Conservation (phyloP, 2,888 invertebrate genomes). For the Scaptomyza caliginosa region DNA sequence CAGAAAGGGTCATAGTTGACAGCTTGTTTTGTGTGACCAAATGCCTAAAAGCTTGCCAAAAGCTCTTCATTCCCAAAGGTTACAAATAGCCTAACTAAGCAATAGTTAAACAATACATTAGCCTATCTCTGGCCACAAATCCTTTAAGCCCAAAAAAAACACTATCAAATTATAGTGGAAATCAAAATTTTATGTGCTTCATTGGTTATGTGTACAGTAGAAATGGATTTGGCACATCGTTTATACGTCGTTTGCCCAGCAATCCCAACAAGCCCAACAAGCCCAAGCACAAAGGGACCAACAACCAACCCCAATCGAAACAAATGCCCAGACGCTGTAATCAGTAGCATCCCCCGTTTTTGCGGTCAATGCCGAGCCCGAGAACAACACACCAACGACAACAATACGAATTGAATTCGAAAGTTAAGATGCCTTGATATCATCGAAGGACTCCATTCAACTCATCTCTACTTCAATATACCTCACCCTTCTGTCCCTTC, state of each 20-base stretch:
- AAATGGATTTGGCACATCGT: conserved; percentile 64
- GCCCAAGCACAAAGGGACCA: conserved; percentile 15
- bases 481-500: background rate
- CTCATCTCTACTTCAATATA: background rate
- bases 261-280: background rate
- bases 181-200: conserved; percentile 51
- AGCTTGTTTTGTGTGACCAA: background rate
- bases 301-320: conserved; percentile 38
- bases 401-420: conserved; percentile 40
- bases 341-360: conserved; percentile 49
- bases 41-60: conserved; percentile 8
- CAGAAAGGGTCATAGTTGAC: conserved; percentile 44
- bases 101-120: conserved; percentile 10
- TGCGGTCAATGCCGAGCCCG: conserved; percentile 26
- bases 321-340: conserved; percentile 8
- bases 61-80: conserved; percentile 11
- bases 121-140: conserved; percentile 33
- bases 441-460: conserved; percentile 14
- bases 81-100: conserved; percentile 6
- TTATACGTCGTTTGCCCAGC: conserved; percentile 57
- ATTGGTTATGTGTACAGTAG: conserved; percentile 36
- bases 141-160: conserved; percentile 20
- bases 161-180: background rate
- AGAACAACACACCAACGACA: conserved; percentile 22
- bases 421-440: conserved; percentile 52